Conservation (phyloP, 92 coral and sea anemone species). For the Umimayanthus chanpuru region DNA sequence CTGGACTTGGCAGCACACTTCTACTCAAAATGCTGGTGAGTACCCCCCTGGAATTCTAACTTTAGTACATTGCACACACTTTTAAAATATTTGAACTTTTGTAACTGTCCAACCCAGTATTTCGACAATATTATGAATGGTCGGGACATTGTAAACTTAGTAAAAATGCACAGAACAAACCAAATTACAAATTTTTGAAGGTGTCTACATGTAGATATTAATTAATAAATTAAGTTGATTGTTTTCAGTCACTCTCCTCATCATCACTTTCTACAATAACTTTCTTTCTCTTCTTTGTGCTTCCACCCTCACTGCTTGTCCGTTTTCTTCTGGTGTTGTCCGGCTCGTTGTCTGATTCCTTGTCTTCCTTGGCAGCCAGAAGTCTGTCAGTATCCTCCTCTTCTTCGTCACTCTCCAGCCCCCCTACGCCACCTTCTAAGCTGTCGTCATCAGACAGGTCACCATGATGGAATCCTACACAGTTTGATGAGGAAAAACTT, state of each 20-base stretch:
- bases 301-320: constrained; percentile 73
- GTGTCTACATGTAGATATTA: not conserved
- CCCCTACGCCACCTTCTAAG: constrained; percentile 73
- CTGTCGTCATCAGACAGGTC: constrained; percentile 82
- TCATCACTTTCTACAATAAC: constrained; percentile 93
- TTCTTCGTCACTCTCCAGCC: constrained; percentile 94
- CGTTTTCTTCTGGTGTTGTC: constrained; percentile 65
- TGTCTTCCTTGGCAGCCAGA: constrained; percentile 81
- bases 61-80: no score
- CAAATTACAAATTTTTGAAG: not conserved
- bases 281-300: constrained; percentile 78
- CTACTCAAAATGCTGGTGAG: no score
- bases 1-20: no score
- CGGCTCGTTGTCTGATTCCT: constrained; percentile 62
- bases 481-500: not conserved
- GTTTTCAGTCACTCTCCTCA: constrained; percentile 86
- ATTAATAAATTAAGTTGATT: not conserved
- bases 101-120: no score
- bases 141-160: no score
- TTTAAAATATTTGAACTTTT: no score
- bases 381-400: constrained; percentile 78
- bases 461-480: constrained; percentile 63
- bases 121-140: no score
- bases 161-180: not conserved
- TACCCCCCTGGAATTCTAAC: no score